Evolutionary conservation across 2,888 invertebrate species (phyloP).

Genomic region (Hypselothyrea guttata): DNA sequence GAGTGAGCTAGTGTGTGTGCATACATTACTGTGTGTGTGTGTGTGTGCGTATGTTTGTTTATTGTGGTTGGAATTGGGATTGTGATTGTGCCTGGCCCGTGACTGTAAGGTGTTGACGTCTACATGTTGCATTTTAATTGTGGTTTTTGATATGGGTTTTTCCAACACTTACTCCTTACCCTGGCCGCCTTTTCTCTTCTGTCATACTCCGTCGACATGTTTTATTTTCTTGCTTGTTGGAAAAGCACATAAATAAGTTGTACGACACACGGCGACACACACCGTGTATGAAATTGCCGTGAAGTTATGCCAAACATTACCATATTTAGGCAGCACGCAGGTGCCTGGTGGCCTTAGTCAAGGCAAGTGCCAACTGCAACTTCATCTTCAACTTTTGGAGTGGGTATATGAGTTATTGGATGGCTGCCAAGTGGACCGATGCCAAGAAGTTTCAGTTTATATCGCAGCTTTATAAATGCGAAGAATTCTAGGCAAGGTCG

Average conservation of each 20-base stretch:
- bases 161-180: conserved; percentile 12
- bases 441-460: no score
- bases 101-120: conserved; percentile 70
- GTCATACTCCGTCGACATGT: neutral
- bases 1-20: conserved; percentile 2
- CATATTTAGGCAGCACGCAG: conserved; percentile 66
- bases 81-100: conserved; percentile 38
- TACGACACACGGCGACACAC: conserved; percentile 65
- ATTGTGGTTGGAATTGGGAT: conserved; percentile 11
- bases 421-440: no score
- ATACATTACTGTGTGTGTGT: neutral
- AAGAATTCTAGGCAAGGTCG: neutral
- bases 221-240: conserved; percentile 37
- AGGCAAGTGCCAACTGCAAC: conserved; percentile 31
- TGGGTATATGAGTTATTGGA: neutral
- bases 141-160: conserved; percentile 61
- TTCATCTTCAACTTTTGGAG: neutral
- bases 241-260: conserved; percentile 71
- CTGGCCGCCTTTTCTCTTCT: neutral
- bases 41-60: conserved; percentile 17
- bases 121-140: conserved; percentile 76
- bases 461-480: neutral
- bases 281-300: conserved; percentile 63
- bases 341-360: conserved; percentile 58
- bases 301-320: conserved; percentile 64